These are phyloP conservation scores for Tanytarsus gracilentus DNA, from an alignment of 2,888 invertebrate species.

Conservation along the genomic window DNA sequence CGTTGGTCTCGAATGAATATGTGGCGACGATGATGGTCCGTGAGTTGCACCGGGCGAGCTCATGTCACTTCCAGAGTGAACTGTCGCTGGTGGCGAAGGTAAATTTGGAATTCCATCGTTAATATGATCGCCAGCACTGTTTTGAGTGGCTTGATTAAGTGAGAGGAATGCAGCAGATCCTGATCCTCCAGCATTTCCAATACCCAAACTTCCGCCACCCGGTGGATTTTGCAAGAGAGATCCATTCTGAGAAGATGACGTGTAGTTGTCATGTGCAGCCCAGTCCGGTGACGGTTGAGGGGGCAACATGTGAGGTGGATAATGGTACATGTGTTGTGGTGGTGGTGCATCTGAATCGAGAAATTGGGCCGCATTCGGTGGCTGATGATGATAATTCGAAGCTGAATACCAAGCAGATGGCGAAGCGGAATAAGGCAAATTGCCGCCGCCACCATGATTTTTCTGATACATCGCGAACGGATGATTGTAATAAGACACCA, in stretches of 20 bases:
- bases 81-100: constrained; percentile 52
- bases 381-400: constrained; percentile 43
- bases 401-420: constrained; percentile 44
- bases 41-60: constrained; percentile 49
- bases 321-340: constrained; percentile 44
- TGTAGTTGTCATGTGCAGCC: constrained; percentile 45
- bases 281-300: constrained; percentile 44
- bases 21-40: constrained; percentile 40
- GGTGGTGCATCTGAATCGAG: constrained; percentile 43
- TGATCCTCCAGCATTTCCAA: not conserved
- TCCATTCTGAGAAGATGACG: constrained; percentile 45
- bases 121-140: constrained; percentile 34
- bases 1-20: constrained; percentile 51
- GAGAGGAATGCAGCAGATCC: constrained; percentile 31
- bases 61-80: constrained; percentile 49
- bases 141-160: constrained; percentile 31
- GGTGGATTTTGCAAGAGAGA: constrained; percentile 45
- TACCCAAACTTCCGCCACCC: too few species aligned
- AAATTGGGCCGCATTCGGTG: constrained; percentile 41
- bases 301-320: constrained; percentile 45
- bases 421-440: constrained; percentile 46
- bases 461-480: constrained; percentile 53
- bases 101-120: constrained; percentile 39
- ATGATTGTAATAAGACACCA: constrained; percentile 68
- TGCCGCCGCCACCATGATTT: constrained; percentile 51